Conservation (phyloP, 92 coral and sea anemone species). For the Umimayanthus kanabou region DNA sequence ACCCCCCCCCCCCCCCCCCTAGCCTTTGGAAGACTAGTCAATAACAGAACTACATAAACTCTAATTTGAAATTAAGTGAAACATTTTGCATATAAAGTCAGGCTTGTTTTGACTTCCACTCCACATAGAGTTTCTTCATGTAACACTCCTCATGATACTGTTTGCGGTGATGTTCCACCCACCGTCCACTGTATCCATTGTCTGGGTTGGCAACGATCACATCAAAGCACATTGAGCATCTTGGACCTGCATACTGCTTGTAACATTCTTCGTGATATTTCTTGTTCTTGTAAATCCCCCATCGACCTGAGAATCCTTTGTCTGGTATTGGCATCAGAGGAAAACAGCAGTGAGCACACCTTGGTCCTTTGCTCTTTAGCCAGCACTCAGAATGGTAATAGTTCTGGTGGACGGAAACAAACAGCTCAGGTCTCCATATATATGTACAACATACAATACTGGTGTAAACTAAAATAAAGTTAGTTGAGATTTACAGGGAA, state of each 20-base stretch:
- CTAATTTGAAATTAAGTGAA: too few relatives aligned
- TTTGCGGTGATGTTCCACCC: constrained; percentile 74
- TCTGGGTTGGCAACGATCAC: constrained; percentile 85
- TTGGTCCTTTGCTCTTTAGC: constrained; percentile 90
- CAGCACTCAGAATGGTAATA: constrained; percentile 91
- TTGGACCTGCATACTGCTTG: constrained; percentile 89
- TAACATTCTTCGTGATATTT: constrained; percentile 97
- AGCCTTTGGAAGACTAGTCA: too few relatives aligned
- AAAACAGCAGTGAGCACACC: constrained; percentile 96
- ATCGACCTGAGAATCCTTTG: constrained; percentile 86
- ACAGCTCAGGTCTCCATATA: background rate
- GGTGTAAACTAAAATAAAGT: too few relatives aligned
- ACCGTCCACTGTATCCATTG: constrained; percentile 82
- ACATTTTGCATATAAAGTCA: background rate
- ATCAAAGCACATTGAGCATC: constrained; percentile 93
- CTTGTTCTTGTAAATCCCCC: constrained; percentile 87
- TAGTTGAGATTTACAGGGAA: too few relatives aligned
- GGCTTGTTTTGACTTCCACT: constrained; percentile 76
- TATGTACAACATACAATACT: too few relatives aligned
- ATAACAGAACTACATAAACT: too few relatives aligned
- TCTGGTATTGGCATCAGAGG: constrained; percentile 85
- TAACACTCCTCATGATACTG: constrained; percentile 93
- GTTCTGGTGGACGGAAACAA: constrained; percentile 19
- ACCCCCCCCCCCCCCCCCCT: too few relatives aligned
- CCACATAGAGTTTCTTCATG: constrained; percentile 72